Percentiles rank a stretch among this genome's conserved stretches.
phyloP scores from a whole-genome alignment of 2,113 vertebrate genomes.

The Callipepla californica region DNA sequence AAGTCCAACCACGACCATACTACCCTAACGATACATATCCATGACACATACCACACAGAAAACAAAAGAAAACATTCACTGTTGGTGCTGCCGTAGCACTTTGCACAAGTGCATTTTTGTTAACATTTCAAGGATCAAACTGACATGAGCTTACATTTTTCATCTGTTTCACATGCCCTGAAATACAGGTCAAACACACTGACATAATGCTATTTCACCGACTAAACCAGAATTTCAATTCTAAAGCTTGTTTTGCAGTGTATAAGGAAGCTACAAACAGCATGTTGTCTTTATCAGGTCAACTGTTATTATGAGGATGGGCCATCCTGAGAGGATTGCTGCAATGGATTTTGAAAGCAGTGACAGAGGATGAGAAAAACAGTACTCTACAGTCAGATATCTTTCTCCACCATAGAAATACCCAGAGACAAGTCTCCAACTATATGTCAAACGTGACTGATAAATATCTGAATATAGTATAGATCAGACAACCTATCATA shows the following conservation, averaged over 20 bases:
- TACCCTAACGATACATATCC: no score
- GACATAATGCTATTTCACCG: background rate
- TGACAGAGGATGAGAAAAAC: slow-evolving; percentile 30
- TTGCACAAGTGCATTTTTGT: background rate
- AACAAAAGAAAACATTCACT: background rate
- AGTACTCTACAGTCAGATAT: slow-evolving; percentile 20
- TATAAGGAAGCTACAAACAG: background rate
- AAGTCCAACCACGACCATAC: no score
- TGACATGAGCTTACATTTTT: background rate
- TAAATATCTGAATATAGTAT: background rate
- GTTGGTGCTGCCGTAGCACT: background rate
- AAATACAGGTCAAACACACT: background rate
- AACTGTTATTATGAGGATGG: slow-evolving; percentile 37
- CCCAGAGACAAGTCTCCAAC: background rate
- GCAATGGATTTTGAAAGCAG: slow-evolving; percentile 39
- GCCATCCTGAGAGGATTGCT: background rate
- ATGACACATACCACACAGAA: background rate
- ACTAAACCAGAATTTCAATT: background rate
- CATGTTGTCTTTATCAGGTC: slow-evolving; percentile 24
- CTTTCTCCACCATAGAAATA: background rate
- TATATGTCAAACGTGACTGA: background rate
- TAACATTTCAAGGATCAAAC: background rate
- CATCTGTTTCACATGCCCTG: background rate
- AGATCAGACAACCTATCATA: background rate
- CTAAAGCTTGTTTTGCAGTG: background rate